These are phyloP conservation scores for Gari tellinella DNA, from an alignment of 2,888 invertebrate genomes.

Conservation along the genomic window DNA sequence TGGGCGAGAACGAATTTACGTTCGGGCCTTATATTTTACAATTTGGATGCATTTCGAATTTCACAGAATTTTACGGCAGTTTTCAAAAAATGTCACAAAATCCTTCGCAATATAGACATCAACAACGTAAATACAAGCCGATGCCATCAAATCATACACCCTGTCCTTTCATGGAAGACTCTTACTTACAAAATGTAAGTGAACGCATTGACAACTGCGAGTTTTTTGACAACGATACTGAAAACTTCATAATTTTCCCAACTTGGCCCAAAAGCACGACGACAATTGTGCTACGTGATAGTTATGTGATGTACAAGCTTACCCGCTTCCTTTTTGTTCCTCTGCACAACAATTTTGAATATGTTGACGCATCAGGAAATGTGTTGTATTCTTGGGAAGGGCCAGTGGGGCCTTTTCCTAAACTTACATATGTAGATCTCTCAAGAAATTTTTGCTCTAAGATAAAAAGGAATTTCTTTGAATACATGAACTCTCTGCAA, in stretches of 20 bases:
- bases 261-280: conserved; percentile 1
- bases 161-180: conserved; percentile 18
- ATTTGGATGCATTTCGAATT: conserved; percentile 7
- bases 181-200: conserved; percentile 9
- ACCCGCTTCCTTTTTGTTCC: conserved; percentile 1
- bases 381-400: conserved; percentile 11
- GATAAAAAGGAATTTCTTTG: no score
- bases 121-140: not conserved
- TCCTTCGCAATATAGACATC: not conserved
- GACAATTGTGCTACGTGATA: not conserved
- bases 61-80: conserved; percentile 2
- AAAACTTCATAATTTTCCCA: not conserved
- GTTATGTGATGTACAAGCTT: conserved; percentile 7
- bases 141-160: no score
- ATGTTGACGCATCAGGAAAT: conserved; percentile 22
- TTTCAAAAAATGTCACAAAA: conserved; percentile 3
- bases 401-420: conserved; percentile 7
- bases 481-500: not conserved
- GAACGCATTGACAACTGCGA: not conserved
- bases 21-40: conserved; percentile 32
- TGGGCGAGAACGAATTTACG: conserved; percentile 30
- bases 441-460: conserved; percentile 32
- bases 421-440: conserved; percentile 16
- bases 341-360: conserved; percentile 1
- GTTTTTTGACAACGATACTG: not conserved